These are phyloP conservation scores for Mus pahari DNA, from an alignment of 2,113 vertebrate species.

Conservation along the genomic window DNA sequence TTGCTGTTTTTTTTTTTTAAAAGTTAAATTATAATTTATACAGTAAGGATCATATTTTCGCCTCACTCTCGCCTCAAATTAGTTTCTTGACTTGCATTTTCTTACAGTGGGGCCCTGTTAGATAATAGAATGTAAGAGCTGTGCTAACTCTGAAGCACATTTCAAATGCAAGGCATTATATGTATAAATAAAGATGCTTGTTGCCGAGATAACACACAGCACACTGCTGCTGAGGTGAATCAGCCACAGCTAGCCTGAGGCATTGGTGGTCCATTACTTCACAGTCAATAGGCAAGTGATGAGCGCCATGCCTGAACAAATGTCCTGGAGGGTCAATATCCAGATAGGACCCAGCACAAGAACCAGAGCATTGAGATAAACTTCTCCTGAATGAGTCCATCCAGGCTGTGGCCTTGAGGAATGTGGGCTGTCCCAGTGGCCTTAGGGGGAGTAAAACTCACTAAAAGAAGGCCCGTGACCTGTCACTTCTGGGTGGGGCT, in stretches of 20 bases:
- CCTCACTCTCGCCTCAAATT: not conserved
- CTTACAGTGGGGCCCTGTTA: not conserved
- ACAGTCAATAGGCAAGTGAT: conserved; percentile 28
- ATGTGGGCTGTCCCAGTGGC: not conserved
- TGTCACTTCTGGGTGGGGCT: not conserved
- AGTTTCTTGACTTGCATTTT: conserved; percentile 41
- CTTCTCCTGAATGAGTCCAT: not conserved
- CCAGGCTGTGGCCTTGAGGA: not conserved
- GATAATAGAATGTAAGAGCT: not conserved
- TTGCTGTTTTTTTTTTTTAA: not conserved
- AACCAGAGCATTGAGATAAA: conserved; percentile 56
- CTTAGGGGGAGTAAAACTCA: not conserved
- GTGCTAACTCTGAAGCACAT: not conserved
- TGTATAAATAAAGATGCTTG: not conserved
- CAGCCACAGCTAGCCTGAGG: not conserved
- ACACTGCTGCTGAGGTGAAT: fast-evolving
- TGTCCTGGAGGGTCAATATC: conserved; percentile 19
- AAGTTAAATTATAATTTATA: conserved; percentile 1
- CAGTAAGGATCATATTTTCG: conserved; percentile 7
- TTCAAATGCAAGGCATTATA: conserved; percentile 35
- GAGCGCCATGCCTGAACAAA: not conserved
- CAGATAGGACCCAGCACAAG: conserved; percentile 38
- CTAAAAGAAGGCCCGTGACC: not conserved
- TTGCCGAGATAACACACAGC: not conserved
- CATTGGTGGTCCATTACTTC: not conserved